Evolutionary conservation across 35 echinoderm and acorn worm species (phyloP).

Genomic region (Anneissia japonica): DNA sequence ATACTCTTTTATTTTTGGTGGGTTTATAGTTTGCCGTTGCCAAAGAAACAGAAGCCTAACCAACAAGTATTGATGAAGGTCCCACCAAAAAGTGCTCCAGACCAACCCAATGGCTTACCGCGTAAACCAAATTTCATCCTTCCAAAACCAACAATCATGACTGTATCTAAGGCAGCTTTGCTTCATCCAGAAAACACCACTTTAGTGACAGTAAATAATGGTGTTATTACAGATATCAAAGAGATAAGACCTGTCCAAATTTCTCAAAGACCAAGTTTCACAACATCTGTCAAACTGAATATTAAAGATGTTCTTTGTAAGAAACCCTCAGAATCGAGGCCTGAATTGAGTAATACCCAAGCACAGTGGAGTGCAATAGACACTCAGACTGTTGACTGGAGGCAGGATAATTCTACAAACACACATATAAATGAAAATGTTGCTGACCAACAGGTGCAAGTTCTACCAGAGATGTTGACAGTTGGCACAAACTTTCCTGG

Average conservation of each 20-base stretch:
- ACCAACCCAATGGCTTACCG: neutral
- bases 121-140: neutral
- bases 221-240: neutral
- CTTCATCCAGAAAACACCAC: slow-evolving; percentile 9
- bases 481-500: neutral
- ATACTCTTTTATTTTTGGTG: neutral
- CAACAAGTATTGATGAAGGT: neutral
- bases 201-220: slow-evolving; percentile 16
- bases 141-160: slow-evolving; percentile 15
- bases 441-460: neutral
- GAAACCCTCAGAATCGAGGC: neutral
- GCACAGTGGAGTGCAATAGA: neutral
- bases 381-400: neutral
- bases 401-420: neutral
- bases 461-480: neutral
- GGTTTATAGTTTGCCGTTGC: neutral
- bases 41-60: neutral
- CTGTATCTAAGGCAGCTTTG: neutral
- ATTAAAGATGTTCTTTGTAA: neutral
- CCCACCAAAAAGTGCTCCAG: neutral
- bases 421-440: neutral
- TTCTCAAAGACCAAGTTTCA: neutral
- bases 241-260: neutral
- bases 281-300: neutral
- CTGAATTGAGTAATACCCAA: neutral